Base-by-base conservation (phyloP, 2,888 invertebrate species). In the Tetrapedia diversipes region DNA sequence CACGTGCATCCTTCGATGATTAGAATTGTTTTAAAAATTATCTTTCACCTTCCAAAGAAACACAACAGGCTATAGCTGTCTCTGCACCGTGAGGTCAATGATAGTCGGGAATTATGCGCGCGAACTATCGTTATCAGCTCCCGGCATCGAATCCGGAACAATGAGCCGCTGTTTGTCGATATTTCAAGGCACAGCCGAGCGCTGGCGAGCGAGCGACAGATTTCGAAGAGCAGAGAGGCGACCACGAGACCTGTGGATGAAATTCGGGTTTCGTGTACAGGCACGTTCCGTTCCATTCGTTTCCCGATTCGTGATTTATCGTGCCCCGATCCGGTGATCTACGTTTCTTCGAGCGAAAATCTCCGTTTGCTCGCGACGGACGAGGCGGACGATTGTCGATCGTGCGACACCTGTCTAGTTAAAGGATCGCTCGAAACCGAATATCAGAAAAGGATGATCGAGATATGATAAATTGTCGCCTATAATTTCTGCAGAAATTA, bases 151-250 rank as follows among this genome's bases (percentile, higher is more conserved):
- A 34, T 10, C n/a, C n/a, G 16, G 49, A 66, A 76, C 77, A 76
- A 70, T 69, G 43, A 60, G 47, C 32, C 37, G n/a, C 57, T 16
- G 63, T 39, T 51, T 54, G 47, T 70, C 70, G 64, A 79, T 79
- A 79, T 79, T 74, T 79, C 79, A 67, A 66, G 70, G 37, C 37
- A n/a, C n/a, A 43, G 22, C 29, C 57, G 65, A 54, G 53, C 57
- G 41, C n/a, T n/a, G n/a, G n/a, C 63, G 29, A 32, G 37, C 74
- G 59, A 53, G 29, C 27, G 65, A 51, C 60, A 54, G 37, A 61
- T 47, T 56, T 65, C 37, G 65, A 61, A 49, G 32, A n/a, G n/a
- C n/a, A n/a, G n/a, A 37, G 64, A 37, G 47, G 41, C 41, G 37
- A 19, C 41, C 64, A 39, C 41, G 32, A 11, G 34, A 73, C n/a